Evolutionary conservation across 2,888 invertebrate genomes (phyloP).

Genomic region (Amphipoea oculea): DNA sequence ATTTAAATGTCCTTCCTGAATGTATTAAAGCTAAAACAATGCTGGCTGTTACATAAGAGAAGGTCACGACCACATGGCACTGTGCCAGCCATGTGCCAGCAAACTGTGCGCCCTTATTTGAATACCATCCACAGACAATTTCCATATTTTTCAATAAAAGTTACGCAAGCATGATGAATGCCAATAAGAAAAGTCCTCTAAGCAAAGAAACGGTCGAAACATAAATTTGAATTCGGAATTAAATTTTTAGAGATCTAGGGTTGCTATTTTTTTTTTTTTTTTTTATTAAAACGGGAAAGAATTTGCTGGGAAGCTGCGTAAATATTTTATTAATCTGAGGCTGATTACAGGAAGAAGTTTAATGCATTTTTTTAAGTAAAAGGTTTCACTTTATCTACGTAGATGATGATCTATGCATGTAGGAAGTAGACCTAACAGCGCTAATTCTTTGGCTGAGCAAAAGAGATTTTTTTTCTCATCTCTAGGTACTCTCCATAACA

Average conservation of each 20-base stretch:
- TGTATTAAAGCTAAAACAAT: slow-evolving; percentile 21
- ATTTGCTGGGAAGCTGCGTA: neutral
- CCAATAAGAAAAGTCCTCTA: slow-evolving; percentile 1
- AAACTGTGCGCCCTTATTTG: slow-evolving; percentile 35
- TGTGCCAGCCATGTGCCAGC: slow-evolving; percentile 56
- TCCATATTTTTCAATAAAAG: slow-evolving; percentile 38
- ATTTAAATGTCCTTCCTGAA: slow-evolving; percentile 45
- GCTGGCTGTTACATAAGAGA: slow-evolving; percentile 45
- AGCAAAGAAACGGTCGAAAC: neutral
- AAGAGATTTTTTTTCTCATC: neutral
- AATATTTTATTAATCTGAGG: neutral
- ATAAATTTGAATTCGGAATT: neutral
- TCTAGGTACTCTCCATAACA: neutral
- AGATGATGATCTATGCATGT: neutral
- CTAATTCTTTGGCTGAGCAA: neutral
- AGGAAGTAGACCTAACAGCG: neutral
- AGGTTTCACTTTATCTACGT: neutral
- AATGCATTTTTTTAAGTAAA: neutral
- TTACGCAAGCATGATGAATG: slow-evolving; percentile 39
- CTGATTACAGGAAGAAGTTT: neutral
- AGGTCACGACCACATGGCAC: slow-evolving; percentile 61
- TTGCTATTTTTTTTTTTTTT: neutral
- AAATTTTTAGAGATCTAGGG: neutral
- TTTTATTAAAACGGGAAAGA: neutral
- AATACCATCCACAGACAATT: slow-evolving; percentile 41